Base-by-base conservation (phyloP, 1,140 invertebrate species). In the Ephestia elutella region DNA sequence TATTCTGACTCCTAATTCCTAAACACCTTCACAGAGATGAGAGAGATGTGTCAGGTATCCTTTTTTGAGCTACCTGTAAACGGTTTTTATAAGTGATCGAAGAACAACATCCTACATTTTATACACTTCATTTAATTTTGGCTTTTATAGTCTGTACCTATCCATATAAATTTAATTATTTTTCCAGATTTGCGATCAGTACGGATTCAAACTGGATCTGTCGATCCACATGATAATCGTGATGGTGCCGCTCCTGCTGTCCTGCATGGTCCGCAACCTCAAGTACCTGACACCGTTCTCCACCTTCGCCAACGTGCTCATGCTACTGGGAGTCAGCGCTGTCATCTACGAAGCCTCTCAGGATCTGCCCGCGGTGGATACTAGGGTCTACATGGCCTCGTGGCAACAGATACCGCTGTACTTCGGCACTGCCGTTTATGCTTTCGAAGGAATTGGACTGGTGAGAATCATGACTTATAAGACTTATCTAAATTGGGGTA, bases 361-460 rank as follows among this genome's bases (percentile, higher is more conserved):
- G 59, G 91, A 93, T 57, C 74, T 96, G 11, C 94, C 96, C 3
- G 74, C 90, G 0, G 76, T 93, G 0, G 9, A 54, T 15, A 75
- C 87, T 11, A 90, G 92, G 63, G 73, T 75, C 15, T 91, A 91
- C 64, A 82, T 93, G 18, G 92, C 90, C 0, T 80, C 87, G 11
- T 92, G 90, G 82, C 78, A 89, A 50, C 82, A 90, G 21, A 66
- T 95, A 60, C 93, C 94, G 0, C 82, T 95, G 1, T 96, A 92
- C 77, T 95, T 95, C 68, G 93, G 93, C 49, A 95, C 94, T 5
- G 92, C 93, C 30, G 92, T 95, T 56, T 95, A 94, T 71, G 93
- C 94, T 28, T 95, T 95, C 68, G 94, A 95, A 81, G 94, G 94
- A 59, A 95, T 95, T 57, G 94, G 93, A 48, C 82, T 95, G 89